Evolutionary conservation across 2,888 invertebrate genomes (phyloP), one percentile per base, ranked within the genome.

Genomic region (Parelbella ahira): DNA sequence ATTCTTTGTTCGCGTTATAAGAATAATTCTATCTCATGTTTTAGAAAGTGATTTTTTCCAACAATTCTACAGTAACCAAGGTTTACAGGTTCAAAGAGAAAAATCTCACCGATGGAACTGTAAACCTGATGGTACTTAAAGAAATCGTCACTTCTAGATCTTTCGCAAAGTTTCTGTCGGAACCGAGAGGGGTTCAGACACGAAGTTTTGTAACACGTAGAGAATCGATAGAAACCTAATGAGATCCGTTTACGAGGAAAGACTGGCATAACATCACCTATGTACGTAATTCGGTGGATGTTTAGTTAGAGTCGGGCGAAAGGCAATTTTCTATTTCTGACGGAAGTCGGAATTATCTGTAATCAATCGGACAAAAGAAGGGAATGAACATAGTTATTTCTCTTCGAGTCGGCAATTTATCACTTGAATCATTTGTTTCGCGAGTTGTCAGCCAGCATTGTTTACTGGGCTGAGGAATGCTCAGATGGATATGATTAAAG

Each of bases 321-420:
- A 66, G 63, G 70, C 68, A 73, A 72, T 77, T 73, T 69, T 63
- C 66, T 63, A 54, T 59, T 58, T 57, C 61, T 59, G 56, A 54
- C 61, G 65, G 66, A 72, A 68, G 64, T 62, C 65, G 63, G 68
- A 73, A 79, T 79, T 74, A 80, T 80, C 74, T 68, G 67, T 77
- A 71, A 82, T 82, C 80, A 78, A 82, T 82, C 71, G 76, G 63
- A 78, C 78, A 78, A 77, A 63, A 54, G 50, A 67, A 63, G 53
- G 50, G 67, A 72, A 69, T 60, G 65, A 63, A 53, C 68, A 53
- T 65, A 77, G 68, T 72, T 75, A 70, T 73, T 74, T 55, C 62
- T 51, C 60, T 51, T 58, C 58, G 60, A 61, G 58, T 54, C 53
- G 50, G 47, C 64, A 65, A 81, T 82, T 82, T 77, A 79, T 80